These are phyloP conservation scores for Acanthisitta chloris DNA, from an alignment of 2,113 vertebrate species.

Conservation along the genomic window DNA sequence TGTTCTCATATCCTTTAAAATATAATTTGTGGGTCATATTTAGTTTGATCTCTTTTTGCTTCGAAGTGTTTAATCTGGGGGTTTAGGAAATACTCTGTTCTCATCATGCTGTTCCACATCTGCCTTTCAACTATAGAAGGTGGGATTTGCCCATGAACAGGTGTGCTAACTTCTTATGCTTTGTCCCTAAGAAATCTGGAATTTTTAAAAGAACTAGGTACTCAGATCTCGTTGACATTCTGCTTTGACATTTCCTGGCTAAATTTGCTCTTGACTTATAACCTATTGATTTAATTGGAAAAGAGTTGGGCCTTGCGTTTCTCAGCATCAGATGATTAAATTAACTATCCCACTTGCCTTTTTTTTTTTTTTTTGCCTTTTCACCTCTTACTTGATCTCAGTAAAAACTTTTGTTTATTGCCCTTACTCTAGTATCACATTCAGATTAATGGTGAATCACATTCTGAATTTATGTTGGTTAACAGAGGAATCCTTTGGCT, in stretches of 20 bases:
- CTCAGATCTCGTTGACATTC: not conserved
- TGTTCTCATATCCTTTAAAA: not conserved
- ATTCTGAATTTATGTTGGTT: not conserved
- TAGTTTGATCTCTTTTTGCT: not conserved
- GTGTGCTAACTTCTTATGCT: not conserved
- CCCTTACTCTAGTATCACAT: not conserved
- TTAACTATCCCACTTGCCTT: not conserved
- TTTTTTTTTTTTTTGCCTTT: not conserved
- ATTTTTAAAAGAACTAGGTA: not conserved
- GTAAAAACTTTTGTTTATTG: not conserved
- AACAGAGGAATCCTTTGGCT: not conserved
- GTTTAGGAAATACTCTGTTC: not conserved
- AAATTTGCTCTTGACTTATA: not conserved
- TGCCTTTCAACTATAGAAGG: not conserved
- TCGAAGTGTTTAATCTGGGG: not conserved
- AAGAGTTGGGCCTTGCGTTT: not conserved
- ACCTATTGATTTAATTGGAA: not conserved
- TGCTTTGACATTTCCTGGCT: not conserved
- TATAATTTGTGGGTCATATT: not conserved
- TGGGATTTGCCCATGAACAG: not conserved
- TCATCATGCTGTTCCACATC: not conserved
- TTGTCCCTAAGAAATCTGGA: not conserved
- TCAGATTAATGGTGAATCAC: conserved; percentile 17
- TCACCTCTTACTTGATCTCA: not conserved
- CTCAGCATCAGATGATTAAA: not conserved